Conservation (phyloP, 2,888 invertebrate species). For the Drosophila paramelanica region DNA sequence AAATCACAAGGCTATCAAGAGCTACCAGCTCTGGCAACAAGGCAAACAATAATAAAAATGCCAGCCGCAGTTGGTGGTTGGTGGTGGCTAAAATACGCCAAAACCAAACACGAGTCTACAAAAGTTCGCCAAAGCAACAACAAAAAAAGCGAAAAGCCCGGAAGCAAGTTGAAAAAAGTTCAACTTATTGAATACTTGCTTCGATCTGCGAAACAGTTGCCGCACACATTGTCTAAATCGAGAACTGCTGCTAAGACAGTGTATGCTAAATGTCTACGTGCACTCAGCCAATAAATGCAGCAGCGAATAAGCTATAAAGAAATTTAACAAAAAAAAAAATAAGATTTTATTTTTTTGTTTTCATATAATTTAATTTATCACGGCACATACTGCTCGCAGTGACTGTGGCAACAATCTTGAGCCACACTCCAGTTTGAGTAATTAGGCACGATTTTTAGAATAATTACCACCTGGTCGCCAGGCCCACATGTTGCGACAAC, state of each 20-base stretch:
- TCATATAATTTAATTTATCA: neutral
- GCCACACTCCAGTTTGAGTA: constrained; percentile 53
- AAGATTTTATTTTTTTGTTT: neutral
- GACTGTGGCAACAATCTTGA: constrained; percentile 34
- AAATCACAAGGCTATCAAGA: constrained; percentile 79
- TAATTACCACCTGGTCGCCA: constrained; percentile 77
- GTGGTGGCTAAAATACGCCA: constrained; percentile 62
- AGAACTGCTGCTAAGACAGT: constrained; percentile 34
- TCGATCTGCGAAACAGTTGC: constrained; percentile 51
- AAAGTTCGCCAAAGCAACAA: constrained; percentile 30
- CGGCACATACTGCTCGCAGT: constrained; percentile 2
- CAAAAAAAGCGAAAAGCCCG: constrained; percentile 59
- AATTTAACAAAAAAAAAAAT: neutral
- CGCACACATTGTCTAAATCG: constrained; percentile 1
- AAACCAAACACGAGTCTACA: constrained; percentile 44
- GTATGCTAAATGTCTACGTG: constrained; percentile 11
- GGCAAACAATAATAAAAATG: constrained; percentile 76
- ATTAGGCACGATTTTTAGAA: constrained; percentile 73
- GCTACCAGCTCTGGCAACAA: constrained; percentile 30
- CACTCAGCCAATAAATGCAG: neutral
- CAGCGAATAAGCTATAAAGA: neutral
- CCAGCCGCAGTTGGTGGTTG: constrained; percentile 76
- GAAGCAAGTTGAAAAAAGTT: constrained; percentile 61
- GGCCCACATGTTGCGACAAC: constrained; percentile 49
- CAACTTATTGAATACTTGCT: constrained; percentile 74